Base-by-base conservation (phyloP, 2,113 vertebrate genomes). In the Girardinichthys multiradiatus region DNA sequence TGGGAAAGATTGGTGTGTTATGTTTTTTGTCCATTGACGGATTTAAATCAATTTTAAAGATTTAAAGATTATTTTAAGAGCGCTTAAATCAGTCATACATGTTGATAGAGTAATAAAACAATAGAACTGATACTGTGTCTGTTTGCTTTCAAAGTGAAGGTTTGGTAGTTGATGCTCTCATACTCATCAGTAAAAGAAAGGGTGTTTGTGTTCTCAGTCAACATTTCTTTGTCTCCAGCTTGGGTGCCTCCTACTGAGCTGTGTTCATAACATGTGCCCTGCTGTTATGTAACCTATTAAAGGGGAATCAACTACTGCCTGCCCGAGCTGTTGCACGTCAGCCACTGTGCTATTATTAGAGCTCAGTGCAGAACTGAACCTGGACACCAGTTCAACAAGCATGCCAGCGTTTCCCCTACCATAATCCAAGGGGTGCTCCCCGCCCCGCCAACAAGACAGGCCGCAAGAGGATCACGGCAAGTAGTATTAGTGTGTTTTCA, bases 261-360 rank as follows among this genome's bases (percentile, higher is more conserved):
- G 74, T 79, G 68, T 72, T 64, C 26, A 7, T 31, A 28, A 57
- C 83, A 77, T 84, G 83, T 88, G 81, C 35, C 73, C 33, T n/a
- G 42, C 15, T 37, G 63, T 92, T 92, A 91, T 68, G 86, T 83
- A 93, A 90, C 76, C 1, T 1, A 27, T 39, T 37, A 70, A 68
- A 77, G 62, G 61, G 74, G 74, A 82, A 86, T 69, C 71, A 57
- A 75, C 59, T 6, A 8, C 77, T 67, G 76, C 51, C 28, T 28
- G 71, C 7, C 42, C 17, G 13, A 54, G 70, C 86, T 45, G 54
- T 76, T 59, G 71, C 81, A 45, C 57, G 76, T 57, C 45, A 72
- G 48, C 64, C 35, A 1, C 68, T 42, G 28, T n/a, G 29, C 81
- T 90, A 85, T 90, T 87, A 81, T 71, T 87, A 80, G 87, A 70